Percentiles rank a stretch among this genome's conserved stretches.
phyloP scores from a whole-genome alignment of 35 echinoderm and acorn worm species.

The Anneissia japonica region DNA sequence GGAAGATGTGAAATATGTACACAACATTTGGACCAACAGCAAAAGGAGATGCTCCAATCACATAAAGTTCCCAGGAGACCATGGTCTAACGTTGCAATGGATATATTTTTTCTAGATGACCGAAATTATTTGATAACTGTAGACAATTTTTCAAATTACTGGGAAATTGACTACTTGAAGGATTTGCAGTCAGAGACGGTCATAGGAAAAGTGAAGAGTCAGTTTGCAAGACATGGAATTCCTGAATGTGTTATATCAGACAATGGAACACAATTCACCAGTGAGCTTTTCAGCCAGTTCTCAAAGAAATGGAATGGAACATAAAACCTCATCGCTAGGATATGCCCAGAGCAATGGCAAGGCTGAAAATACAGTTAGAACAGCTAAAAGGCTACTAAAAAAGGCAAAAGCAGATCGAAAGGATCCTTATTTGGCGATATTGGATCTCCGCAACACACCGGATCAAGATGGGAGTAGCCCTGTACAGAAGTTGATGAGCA shows the following conservation, averaged over 20 bases:
- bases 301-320: constrained; percentile 33
- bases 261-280: too few species aligned
- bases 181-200: constrained; percentile 2
- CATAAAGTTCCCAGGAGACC: not conserved
- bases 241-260: too few species aligned
- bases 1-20: constrained; percentile 34
- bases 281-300: constrained; percentile 18
- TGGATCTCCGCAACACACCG: constrained; percentile 47
- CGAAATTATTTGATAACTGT: constrained; percentile 29
- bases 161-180: constrained; percentile 16
- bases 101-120: constrained; percentile 13
- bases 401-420: constrained; percentile 6
- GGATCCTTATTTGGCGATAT: constrained; percentile 34
- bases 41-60: constrained; percentile 41
- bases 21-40: constrained; percentile 15
- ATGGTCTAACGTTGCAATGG: constrained; percentile 17
- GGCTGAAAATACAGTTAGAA: constrained; percentile 23
- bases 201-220: not conserved
- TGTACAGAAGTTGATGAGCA: constrained; percentile 62
- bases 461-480: constrained; percentile 42
- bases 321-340: constrained; percentile 19
- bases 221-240: too few species aligned
- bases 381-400: constrained; percentile 13
- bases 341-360: constrained; percentile 62
- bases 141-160: constrained; percentile 29